Evolutionary conservation across 2,888 invertebrate genomes (phyloP).

Genomic region (Andricus quercusramuli): DNA sequence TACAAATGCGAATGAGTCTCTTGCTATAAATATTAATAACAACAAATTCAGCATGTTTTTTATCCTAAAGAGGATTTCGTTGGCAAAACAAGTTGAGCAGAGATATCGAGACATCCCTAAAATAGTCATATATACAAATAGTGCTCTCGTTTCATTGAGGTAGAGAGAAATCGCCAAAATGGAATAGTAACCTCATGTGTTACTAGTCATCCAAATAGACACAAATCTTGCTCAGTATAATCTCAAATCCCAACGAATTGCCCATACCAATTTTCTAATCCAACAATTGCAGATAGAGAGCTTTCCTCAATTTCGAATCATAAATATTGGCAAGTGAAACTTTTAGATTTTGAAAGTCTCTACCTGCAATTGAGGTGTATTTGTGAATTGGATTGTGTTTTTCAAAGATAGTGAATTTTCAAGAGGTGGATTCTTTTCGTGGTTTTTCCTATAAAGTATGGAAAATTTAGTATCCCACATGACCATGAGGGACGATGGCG

Average conservation of each 20-base stretch:
- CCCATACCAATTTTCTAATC: background rate
- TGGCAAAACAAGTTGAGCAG: constrained; percentile 7
- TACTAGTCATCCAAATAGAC: background rate
- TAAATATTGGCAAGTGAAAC: background rate
- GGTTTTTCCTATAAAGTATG: background rate
- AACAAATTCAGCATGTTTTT: background rate
- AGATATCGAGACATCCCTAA: background rate
- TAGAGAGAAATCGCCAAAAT: background rate
- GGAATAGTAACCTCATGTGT: background rate
- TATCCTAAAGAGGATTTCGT: background rate
- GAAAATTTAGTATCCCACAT: constrained; percentile 46
- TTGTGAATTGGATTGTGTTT: background rate
- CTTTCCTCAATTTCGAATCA: background rate
- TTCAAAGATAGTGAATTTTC: background rate
- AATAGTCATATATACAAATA: background rate
- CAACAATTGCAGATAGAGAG: background rate
- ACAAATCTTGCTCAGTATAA: background rate
- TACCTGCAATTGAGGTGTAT: background rate
- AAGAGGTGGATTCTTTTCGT: background rate
- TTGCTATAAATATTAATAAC: background rate
- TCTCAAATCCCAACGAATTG: background rate
- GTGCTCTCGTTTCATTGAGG: background rate
- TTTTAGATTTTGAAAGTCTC: background rate
- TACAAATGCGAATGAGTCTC: background rate
- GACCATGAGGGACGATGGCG: constrained; percentile 38